Base-by-base conservation (phyloP, 2,888 invertebrate species). In the Sceliomorpha sp. region DNA sequence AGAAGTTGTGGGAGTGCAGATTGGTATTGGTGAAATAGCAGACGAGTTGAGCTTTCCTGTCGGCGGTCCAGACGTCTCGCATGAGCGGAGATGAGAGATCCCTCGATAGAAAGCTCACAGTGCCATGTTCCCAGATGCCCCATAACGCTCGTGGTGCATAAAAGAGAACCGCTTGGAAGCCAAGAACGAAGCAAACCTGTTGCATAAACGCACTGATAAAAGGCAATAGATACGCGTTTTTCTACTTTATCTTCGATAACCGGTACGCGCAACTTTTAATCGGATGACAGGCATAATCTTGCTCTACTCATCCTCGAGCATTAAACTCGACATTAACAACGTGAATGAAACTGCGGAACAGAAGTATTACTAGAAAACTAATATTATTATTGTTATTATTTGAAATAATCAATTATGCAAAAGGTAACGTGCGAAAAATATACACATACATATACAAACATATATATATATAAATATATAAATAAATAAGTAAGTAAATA, bases 101-200 rank as follows among this genome's bases (percentile, higher is more conserved):
- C 50, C 90, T 89, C 15, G 92, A 90, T 55, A 94, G 88, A 60
- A 90, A 89, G 72, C 90, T 90, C 50, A 94, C 80, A 40, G 91
- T 88, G 7, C 92, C 92, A 15, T 91, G 92, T 86, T 94, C 94
- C 92, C 93, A 93, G 32, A 90, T 89, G 84, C 92, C 93, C 94
- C 94, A 94, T 56, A 94, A 84, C 77, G 92, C 92, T n/a, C 92
- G 89, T 0, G 94, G 94, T 10, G 91, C 86, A 82, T 94, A 94
- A 86, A 94, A 94, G 83, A 92, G 88, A 24, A 91, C 86, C 0
- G 93, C 91, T 88, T 94, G 94, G 0, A 93, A 89, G 6, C 91
- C 90, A 48, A 94, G 90, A 39, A 93, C 90, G 75, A 94, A 91
- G 79, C 92, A 93, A 26, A 84, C 83, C 84, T 84, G 74, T 74